phyloP scores from a whole-genome alignment of 2,888 invertebrate species.

The Gastrophysa polygoni region DNA sequence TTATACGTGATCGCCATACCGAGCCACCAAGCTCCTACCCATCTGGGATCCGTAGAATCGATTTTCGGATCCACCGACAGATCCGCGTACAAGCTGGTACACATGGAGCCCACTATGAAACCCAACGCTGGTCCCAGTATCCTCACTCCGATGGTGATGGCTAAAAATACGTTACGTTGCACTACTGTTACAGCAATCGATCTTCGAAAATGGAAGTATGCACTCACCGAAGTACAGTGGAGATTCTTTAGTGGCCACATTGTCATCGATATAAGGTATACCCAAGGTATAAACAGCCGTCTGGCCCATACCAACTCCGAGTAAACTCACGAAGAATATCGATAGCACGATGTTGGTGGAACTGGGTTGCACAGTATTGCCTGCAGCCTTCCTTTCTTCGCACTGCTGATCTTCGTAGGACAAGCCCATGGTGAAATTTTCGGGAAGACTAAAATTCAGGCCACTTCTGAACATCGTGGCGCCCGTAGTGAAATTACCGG shows the following conservation, averaged over 20 bases:
- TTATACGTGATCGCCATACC: slow-evolving; percentile 59
- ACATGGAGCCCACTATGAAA: slow-evolving; percentile 87
- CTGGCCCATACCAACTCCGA: slow-evolving; percentile 90
- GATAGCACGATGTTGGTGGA: slow-evolving; percentile 83
- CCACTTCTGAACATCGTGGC: neutral
- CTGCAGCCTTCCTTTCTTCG: slow-evolving; percentile 52
- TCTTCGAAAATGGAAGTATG: too few relatives aligned
- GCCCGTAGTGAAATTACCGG: slow-evolving; percentile 22
- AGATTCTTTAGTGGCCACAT: slow-evolving; percentile 89
- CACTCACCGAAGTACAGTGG: slow-evolving; percentile 87
- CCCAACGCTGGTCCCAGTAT: slow-evolving; percentile 91
- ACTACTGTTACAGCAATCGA: too few relatives aligned
- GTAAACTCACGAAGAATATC: slow-evolving; percentile 85
- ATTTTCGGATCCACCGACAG: slow-evolving; percentile 76
- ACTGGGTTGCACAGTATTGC: slow-evolving; percentile 73
- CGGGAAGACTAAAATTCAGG: neutral
- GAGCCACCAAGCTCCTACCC: slow-evolving; percentile 98
- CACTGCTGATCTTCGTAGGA: slow-evolving; percentile 23
- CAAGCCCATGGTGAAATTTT: slow-evolving; percentile 4
- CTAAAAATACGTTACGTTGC: too few relatives aligned
- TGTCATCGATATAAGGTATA: slow-evolving; percentile 93
- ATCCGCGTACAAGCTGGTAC: slow-evolving; percentile 86
- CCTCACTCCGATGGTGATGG: slow-evolving; percentile 89
- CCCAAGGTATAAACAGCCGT: slow-evolving; percentile 92
- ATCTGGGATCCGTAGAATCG: slow-evolving; percentile 80